Evolutionary conservation across 2,113 vertebrate genomes (phyloP).

Genomic region (Synchiropus splendidus): DNA sequence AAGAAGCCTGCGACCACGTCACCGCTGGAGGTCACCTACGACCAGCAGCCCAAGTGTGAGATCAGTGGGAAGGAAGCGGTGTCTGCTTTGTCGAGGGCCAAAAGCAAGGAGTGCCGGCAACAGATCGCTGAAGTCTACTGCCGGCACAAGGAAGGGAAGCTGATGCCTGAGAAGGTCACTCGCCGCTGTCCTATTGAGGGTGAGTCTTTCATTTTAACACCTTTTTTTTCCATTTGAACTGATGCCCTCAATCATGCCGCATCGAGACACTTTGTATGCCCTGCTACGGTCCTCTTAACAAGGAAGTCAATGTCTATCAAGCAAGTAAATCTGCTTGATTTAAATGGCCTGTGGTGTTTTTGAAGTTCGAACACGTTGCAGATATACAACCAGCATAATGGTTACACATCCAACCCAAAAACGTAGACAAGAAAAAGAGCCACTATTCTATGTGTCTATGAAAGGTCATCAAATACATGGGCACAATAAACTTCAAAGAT

Average conservation of each 20-base stretch:
- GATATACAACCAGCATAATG: too few relatives aligned
- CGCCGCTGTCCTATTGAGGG: conserved; percentile 90
- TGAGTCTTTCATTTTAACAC: conserved; percentile 57
- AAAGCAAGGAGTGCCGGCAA: conserved; percentile 83
- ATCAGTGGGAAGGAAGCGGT: conserved; percentile 92
- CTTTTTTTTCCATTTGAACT: too few relatives aligned
- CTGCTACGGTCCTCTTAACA: not conserved
- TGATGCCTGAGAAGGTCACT: conserved; percentile 90
- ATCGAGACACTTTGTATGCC: conserved; percentile 21
- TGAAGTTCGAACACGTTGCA: too few relatives aligned
- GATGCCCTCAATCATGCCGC: too few relatives aligned
- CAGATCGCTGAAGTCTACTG: conserved; percentile 88
- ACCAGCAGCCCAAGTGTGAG: conserved; percentile 82
- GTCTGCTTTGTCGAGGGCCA: conserved; percentile 84
- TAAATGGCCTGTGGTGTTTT: too few relatives aligned
- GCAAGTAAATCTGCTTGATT: too few relatives aligned
- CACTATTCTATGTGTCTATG: too few relatives aligned
- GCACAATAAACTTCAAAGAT: too few relatives aligned
- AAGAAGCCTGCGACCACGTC: conserved; percentile 38
- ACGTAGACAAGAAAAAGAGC: too few relatives aligned
- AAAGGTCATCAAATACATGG: too few relatives aligned
- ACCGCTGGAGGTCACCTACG: conserved; percentile 68
- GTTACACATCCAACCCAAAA: too few relatives aligned
- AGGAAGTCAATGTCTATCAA: conserved; percentile 13
- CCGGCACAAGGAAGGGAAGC: conserved; percentile 80